phyloP scores from a whole-genome alignment of 2,888 invertebrate genomes.

The Pomacea canaliculata region DNA sequence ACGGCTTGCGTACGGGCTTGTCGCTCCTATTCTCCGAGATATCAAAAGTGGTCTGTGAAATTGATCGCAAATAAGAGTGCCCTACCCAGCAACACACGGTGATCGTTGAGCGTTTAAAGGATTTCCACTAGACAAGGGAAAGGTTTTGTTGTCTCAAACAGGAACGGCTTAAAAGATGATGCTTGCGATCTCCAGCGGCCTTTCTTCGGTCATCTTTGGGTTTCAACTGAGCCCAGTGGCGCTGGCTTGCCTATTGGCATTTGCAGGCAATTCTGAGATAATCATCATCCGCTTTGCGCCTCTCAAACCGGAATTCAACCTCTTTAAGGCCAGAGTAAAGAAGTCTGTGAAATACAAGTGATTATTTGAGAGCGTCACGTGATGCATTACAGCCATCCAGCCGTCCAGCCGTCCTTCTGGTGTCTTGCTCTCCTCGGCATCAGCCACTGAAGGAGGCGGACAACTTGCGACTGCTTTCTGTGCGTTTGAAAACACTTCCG shows the following conservation, averaged over 20 bases:
- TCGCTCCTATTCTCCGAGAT: slow-evolving; percentile 20
- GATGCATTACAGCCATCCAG: background rate
- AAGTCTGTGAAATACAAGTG: slow-evolving; percentile 12
- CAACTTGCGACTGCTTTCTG: no score
- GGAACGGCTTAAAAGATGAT: background rate
- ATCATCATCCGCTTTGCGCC: slow-evolving; percentile 10
- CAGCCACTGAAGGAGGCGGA: no score
- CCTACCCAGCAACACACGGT: background rate
- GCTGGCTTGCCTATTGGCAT: background rate
- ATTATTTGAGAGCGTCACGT: background rate
- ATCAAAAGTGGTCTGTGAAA: slow-evolving; percentile 22
- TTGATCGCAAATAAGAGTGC: slow-evolving; percentile 3
- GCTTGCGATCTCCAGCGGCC: background rate
- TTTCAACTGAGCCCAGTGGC: slow-evolving; percentile 3
- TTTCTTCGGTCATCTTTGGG: slow-evolving; percentile 7
- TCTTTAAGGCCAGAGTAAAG: background rate
- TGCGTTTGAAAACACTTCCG: no score
- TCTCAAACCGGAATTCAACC: slow-evolving; percentile 9
- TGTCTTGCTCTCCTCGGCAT: no score
- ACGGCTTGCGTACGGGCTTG: background rate
- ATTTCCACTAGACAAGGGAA: background rate
- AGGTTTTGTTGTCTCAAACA: slow-evolving; percentile 13
- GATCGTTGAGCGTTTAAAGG: slow-evolving; percentile 6
- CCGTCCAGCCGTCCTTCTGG: no score
- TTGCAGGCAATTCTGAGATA: slow-evolving; percentile 4